These are phyloP conservation scores for Aethes cnicana DNA, from an alignment of 2,888 invertebrate species.

Conservation along the genomic window DNA sequence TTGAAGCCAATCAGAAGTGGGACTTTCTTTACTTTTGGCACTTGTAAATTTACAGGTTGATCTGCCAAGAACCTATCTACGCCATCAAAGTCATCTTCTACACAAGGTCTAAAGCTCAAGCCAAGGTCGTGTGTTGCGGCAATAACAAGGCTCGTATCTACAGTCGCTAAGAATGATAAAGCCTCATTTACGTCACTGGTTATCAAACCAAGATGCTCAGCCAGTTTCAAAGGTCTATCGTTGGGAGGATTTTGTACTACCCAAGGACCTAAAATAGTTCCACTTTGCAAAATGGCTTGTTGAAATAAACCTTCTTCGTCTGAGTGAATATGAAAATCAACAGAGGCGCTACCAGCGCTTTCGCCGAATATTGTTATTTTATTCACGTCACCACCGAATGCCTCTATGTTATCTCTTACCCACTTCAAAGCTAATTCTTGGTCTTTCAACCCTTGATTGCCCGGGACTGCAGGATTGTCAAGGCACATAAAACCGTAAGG, in stretches of 20 bases:
- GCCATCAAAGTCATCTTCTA: slow-evolving; percentile 50
- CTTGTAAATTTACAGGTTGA: slow-evolving; percentile 44
- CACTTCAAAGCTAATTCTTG: slow-evolving; percentile 54
- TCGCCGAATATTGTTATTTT: slow-evolving; percentile 53
- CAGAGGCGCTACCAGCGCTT: slow-evolving; percentile 53
- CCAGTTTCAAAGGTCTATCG: slow-evolving; percentile 45
- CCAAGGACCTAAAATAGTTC: slow-evolving; percentile 42
- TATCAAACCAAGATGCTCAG: slow-evolving; percentile 43
- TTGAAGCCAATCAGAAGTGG: slow-evolving; percentile 55
- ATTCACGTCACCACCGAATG: slow-evolving; percentile 56
- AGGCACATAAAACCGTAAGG: slow-evolving; percentile 63
- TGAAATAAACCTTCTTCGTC: slow-evolving; percentile 48
- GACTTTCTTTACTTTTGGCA: slow-evolving; percentile 46
- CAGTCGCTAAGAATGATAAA: slow-evolving; percentile 41
- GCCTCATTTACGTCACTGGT: slow-evolving; percentile 43
- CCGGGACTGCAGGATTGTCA: slow-evolving; percentile 49
- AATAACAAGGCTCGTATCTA: slow-evolving; percentile 42
- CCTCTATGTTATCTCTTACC: slow-evolving; percentile 54
- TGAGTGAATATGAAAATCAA: slow-evolving; percentile 54
- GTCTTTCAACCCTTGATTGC: slow-evolving; percentile 63
- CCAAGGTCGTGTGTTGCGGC: slow-evolving; percentile 38
- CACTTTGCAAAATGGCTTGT: slow-evolving; percentile 54
- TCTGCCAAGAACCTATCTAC: slow-evolving; percentile 49
- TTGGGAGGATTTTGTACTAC: slow-evolving; percentile 42
- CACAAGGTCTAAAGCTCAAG: slow-evolving; percentile 48